Evolutionary conservation across 2,113 vertebrate genomes (phyloP).

Genomic region (Rhynchomys soricoides): DNA sequence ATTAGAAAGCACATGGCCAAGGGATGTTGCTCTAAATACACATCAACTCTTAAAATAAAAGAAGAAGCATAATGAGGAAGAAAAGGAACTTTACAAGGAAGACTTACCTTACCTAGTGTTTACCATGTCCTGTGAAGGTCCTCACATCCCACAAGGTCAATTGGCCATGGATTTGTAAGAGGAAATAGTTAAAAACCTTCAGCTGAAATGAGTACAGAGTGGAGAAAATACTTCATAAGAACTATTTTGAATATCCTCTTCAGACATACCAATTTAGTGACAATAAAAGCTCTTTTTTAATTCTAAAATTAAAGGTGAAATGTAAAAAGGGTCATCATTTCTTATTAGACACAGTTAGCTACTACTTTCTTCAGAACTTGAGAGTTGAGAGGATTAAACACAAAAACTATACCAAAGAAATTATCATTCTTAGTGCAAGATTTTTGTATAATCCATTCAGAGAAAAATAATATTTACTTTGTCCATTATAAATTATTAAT

Average conservation of each 20-base stretch:
- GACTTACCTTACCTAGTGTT: not conserved
- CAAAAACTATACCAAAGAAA: conserved; percentile 45
- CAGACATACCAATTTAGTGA: not conserved
- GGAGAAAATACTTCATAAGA: not conserved
- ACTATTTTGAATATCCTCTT: not conserved
- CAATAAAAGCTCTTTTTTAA: conserved; percentile 21
- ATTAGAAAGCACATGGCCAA: not conserved
- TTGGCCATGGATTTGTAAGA: not conserved
- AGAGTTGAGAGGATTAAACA: conserved; percentile 39
- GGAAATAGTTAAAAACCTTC: not conserved
- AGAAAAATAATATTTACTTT: conserved; percentile 70
- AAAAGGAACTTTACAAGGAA: not conserved
- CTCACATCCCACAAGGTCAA: not conserved
- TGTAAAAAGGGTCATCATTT: not conserved
- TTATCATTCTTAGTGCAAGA: conserved; percentile 52
- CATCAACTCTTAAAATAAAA: not conserved
- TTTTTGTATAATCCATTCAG: conserved; percentile 46
- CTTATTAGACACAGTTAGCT: not conserved
- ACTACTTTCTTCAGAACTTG: conserved; percentile 28
- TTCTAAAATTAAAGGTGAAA: conserved; percentile 14
- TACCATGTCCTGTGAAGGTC: conserved; percentile 33
- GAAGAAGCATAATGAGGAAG: not conserved
- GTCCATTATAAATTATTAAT: conserved; percentile 69
- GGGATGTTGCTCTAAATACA: not conserved
- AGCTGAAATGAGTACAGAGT: not conserved